Evolutionary conservation across 2,888 invertebrate genomes (phyloP), one percentile per base, ranked within the genome.

Genomic region (Leptinotarsa haldemani): DNA sequence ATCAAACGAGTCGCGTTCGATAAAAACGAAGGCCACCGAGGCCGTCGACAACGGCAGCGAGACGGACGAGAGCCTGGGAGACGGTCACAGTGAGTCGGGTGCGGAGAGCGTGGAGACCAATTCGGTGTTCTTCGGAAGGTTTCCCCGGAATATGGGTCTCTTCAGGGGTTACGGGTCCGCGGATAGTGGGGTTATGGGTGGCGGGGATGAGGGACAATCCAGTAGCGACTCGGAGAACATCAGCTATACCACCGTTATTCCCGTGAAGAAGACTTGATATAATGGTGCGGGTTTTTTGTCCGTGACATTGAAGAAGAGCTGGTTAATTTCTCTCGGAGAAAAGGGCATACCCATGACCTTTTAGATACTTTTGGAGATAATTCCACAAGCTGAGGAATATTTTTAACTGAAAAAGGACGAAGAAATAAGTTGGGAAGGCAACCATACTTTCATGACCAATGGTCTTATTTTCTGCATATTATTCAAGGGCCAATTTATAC

Each of bases 51-150:
- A 52, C 18, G 22, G 80, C 82, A 91, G 94, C 86, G 94, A 92
- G 83, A 94, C 94, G 76, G 95, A 94, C 76, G 94, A 94, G 84
- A 93, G 93, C n/a, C 90, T 92, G 76, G 93, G 93, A 52, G 95
- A 95, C 84, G 95, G 93, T 12, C 91, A 94, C 77, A 95, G 95
- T 88, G 95, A 95, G 88, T 95, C 95, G 30, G 95, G 95, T 1
- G 95, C 94, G 4, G 95, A 95, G 85, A 95, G 95, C 88, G 89
- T 95, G 46, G 95, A 95, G 83, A 95, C 95, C 0, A 95, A 95
- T 88, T 95, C 95, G 4, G 95, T 95, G 56, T 94, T 95, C 84
- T 95, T 95, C 82, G 94, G 94, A 65, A 93, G 92, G 85, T 92
- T 93, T 82, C 88, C 92, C 75, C 92, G 80, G 65, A 75, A 79